phyloP scores from a whole-genome alignment of 1,140 invertebrate genomes.

The Trachymyrmex septentrionalis region DNA sequence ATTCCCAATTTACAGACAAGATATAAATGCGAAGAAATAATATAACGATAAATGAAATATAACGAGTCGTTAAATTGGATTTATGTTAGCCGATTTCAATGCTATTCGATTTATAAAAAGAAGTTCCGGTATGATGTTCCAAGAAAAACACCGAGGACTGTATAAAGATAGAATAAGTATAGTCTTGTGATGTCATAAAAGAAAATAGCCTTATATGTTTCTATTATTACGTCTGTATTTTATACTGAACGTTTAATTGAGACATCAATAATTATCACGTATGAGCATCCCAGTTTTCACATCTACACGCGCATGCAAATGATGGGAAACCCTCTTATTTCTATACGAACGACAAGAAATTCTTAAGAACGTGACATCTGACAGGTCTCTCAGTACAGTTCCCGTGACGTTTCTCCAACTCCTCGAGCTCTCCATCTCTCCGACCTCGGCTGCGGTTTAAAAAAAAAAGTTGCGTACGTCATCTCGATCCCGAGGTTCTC shows the following conservation, averaged over 20 bases:
- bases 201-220: neutral
- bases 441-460: neutral
- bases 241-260: neutral
- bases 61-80: neutral
- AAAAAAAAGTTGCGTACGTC: neutral
- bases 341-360: neutral
- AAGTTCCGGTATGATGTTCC: neutral
- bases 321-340: neutral
- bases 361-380: neutral
- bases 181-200: neutral
- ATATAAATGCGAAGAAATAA: neutral
- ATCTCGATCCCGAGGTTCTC: neutral
- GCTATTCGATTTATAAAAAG: neutral
- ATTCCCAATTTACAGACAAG: neutral
- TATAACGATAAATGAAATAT: neutral
- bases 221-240: neutral
- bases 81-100: neutral
- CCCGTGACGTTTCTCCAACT: neutral
- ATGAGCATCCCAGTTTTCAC: neutral
- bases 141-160: conserved; percentile 1
- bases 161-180: neutral
- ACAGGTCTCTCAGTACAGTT: neutral
- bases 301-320: neutral
- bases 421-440: neutral
- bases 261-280: neutral